Percentiles rank a stretch among this genome's conserved stretches.
These are phyloP conservation scores for Sitobion miscanthi DNA, from an alignment of 1,140 invertebrate species.

Conservation along the genomic window DNA sequence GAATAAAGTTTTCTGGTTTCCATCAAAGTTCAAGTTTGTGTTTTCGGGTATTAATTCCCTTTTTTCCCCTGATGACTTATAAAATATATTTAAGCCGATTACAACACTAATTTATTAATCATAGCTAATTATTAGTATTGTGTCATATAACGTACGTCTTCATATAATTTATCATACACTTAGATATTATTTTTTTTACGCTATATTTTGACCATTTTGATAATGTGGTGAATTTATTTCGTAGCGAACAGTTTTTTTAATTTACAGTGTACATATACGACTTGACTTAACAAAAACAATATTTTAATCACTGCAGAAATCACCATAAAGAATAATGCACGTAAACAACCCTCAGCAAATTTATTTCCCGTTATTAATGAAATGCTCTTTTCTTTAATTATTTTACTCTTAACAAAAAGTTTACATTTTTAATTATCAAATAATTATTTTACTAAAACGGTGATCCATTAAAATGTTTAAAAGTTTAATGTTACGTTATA, in stretches of 20 bases:
- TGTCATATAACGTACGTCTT: too few relatives aligned
- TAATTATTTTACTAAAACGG: not conserved
- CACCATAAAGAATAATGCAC: not conserved
- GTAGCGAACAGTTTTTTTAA: not conserved
- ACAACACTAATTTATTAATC: not conserved
- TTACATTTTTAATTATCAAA: conserved; percentile 1
- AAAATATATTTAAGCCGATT: not conserved
- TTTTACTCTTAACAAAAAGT: not conserved
- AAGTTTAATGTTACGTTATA: not conserved
- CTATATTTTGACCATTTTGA: too few relatives aligned
- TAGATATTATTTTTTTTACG: too few relatives aligned
- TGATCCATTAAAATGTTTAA: not conserved
- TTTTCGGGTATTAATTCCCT: not conserved
- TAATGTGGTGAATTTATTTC: too few relatives aligned
- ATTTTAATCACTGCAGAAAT: not conserved
- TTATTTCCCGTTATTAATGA: not conserved
- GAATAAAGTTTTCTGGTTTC: too few relatives aligned
- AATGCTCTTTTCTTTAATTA: not conserved
- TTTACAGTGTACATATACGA: not conserved
- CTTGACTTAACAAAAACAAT: not conserved
- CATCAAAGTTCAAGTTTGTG: too few relatives aligned
- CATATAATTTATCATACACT: too few relatives aligned
- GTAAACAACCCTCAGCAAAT: not conserved
- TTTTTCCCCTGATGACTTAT: not conserved
- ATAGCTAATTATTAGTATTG: too few relatives aligned